phyloP scores from a whole-genome alignment of 2,797 vertebrate genomes.

The Schizothorax lantsangensis region DNA sequence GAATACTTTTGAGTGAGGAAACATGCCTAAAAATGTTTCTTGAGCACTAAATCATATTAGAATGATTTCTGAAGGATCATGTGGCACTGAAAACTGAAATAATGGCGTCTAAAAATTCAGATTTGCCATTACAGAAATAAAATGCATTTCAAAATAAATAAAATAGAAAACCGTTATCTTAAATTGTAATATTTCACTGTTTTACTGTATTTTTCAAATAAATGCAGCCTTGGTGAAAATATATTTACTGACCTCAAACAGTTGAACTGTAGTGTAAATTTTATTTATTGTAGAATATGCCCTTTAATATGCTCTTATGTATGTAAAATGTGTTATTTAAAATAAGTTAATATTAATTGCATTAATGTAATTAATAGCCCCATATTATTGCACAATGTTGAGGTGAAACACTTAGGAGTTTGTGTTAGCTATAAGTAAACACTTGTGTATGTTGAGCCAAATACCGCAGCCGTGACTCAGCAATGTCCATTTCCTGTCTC shows the following conservation, averaged over 20 bases:
- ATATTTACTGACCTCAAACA: background rate
- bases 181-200: background rate
- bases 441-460: background rate
- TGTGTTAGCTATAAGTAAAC: too few species aligned
- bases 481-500: slow-evolving; percentile 38
- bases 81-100: background rate
- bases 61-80: background rate
- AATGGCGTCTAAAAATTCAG: background rate
- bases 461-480: slow-evolving; percentile 58
- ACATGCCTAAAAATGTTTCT: background rate
- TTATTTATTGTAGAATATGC: background rate
- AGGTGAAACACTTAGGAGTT: background rate
- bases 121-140: background rate
- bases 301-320: background rate
- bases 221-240: background rate
- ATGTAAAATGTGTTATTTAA: background rate
- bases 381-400: background rate
- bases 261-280: background rate
- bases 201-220: background rate
- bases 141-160: background rate
- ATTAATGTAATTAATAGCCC: background rate
- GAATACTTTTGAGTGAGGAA: too few species aligned
- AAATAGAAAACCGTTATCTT: background rate
- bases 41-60: background rate
- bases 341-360: background rate